Evolutionary conservation across 2,888 invertebrate species (phyloP), one percentile per base, ranked within the genome.

Genomic region (Heteromyza rotundicornis): DNA sequence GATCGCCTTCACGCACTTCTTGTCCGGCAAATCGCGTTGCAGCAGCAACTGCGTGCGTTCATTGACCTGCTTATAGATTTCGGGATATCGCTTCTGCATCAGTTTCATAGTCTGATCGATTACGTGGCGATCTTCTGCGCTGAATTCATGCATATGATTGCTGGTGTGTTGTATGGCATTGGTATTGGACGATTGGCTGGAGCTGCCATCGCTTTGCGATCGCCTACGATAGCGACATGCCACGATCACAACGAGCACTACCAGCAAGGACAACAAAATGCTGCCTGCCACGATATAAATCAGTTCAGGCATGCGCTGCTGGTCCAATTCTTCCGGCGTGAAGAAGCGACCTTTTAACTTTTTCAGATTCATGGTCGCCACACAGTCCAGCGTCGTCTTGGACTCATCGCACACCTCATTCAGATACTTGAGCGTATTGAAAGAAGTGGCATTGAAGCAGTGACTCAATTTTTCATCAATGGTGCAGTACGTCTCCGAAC

Each of bases 401-500:
- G 71, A 67, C 1, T 71, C 70, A 47, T 75, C 77, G 52, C 84
- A 84, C 0, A 81, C 78, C 56, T 81, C 81, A 22, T 78, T 70
- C 22, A 72, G 65, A 60, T 79, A 84, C 35, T 78, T 77, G 2
- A 77, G 71, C 3, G 77, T 69, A 64, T 82, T 79, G 50, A 81
- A 73, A 2, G 72, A 70, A 22, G 64, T 75, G 2, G 74, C 72
- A 57, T 83, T 83, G 24, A 83, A 80, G 59, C 84, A 84, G 2
- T 61, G 63, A 2, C 69, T 62, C 40, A 81, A 57, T 1, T 69
- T 68, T 16, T 73, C 62, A 32, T 72, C 70, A 2, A 83, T 66
- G 2, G 67, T 72, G 57, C 84, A 84, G 57, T 81, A 80, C 10
- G 74, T 71, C 63, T 82, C 80, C 1, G 82, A 72, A 35, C 75